phyloP scores from a whole-genome alignment of 2,797 vertebrate species.

The Microctenopoma steveboyesi region DNA sequence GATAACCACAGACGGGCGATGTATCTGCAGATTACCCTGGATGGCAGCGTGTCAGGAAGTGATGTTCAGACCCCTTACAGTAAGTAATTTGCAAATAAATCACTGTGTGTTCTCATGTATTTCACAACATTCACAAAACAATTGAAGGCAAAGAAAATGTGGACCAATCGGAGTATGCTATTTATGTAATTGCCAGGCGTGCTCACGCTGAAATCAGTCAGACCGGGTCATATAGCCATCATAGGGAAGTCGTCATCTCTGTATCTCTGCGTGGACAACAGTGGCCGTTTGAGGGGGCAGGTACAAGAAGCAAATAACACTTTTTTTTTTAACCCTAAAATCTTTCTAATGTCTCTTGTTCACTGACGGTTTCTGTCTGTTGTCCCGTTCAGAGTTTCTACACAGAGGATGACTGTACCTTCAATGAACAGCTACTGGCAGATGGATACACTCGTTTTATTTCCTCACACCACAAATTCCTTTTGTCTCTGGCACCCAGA shows the following conservation, averaged over 20 bases:
- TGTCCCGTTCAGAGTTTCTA: conserved; percentile 59
- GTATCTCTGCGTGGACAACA: conserved; percentile 78
- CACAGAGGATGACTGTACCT: conserved; percentile 76
- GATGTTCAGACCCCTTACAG: conserved; percentile 67
- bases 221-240: conserved; percentile 73
- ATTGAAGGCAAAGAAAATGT: neutral
- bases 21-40: conserved; percentile 77
- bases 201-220: conserved; percentile 77
- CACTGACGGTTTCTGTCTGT: neutral
- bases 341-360: neutral
- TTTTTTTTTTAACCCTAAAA: too few relatives aligned
- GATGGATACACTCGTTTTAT: conserved; percentile 82
- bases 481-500: conserved; percentile 75
- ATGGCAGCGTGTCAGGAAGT: conserved; percentile 78
- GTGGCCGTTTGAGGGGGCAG: conserved; percentile 77
- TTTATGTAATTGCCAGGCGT: conserved; percentile 70
- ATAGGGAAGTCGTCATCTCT: conserved; percentile 71
- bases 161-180: neutral
- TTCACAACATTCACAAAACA: neutral
- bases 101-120: neutral
- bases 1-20: conserved; percentile 76
- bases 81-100: conserved; percentile 59
- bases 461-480: conserved; percentile 67
- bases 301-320: conserved; percentile 49
- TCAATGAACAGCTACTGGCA: conserved; percentile 78